These are phyloP conservation scores for Sebastes fasciatus DNA, from an alignment of 2,113 vertebrate species.

Conservation along the genomic window DNA sequence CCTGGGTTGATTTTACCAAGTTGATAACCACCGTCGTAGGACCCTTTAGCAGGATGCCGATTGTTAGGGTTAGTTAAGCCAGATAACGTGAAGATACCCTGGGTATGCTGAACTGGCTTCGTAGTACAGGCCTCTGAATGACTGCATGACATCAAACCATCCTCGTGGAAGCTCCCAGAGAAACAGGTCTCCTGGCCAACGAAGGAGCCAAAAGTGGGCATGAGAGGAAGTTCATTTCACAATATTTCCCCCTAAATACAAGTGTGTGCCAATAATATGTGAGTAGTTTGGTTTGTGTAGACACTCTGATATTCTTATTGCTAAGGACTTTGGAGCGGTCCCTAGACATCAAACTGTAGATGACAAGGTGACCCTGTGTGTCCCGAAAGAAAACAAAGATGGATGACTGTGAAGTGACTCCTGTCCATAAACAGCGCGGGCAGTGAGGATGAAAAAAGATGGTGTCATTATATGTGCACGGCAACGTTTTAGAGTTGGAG, in stretches of 20 bases:
- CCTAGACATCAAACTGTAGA: not conserved
- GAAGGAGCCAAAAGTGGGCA: not conserved
- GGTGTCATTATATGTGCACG: not conserved
- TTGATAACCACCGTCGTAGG: too few species aligned
- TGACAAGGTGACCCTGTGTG: conserved; percentile 13
- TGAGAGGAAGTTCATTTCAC: not conserved
- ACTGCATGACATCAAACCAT: not conserved
- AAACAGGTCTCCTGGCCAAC: not conserved
- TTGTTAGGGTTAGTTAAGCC: too few species aligned
- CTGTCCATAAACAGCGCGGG: conserved; percentile 1
- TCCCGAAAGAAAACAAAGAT: conserved; percentile 27
- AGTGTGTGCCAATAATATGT: not conserved
- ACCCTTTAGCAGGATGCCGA: too few species aligned
- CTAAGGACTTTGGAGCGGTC: not conserved
- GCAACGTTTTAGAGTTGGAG: not conserved
- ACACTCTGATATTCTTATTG: conserved; percentile 14
- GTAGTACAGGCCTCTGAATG: too few species aligned
- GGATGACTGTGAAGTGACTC: conserved; percentile 6
- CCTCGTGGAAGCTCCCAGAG: not conserved
- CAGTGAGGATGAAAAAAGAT: not conserved
- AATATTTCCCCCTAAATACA: not conserved
- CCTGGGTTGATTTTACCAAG: too few species aligned
- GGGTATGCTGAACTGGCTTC: too few species aligned
- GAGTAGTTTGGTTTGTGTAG: not conserved
- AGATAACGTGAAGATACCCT: too few species aligned